Evolutionary conservation across 2,797 vertebrate species (phyloP), one percentile per base, ranked within the genome.

Genomic region (Mus minutoides): DNA sequence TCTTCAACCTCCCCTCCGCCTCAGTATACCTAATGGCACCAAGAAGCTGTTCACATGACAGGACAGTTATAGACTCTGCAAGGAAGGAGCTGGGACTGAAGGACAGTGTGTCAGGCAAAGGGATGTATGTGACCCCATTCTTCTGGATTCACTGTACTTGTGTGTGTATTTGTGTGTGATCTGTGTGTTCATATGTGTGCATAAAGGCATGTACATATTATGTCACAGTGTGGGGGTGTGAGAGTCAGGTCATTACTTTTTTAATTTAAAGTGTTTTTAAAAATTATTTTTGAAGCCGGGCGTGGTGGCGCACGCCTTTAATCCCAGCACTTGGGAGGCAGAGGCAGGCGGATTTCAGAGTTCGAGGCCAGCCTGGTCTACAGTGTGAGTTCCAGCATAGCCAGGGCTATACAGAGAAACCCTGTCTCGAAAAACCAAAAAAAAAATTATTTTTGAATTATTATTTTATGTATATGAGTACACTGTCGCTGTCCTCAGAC

Each of bases 11-110:
- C 1, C 98, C 98, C 98, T 12, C 6, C 98, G 99, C 94, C 98
- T 99, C 21, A 98, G 99, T 13, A 97, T 97, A 10, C 98, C 98
- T 0, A 98, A 98, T 64, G 98, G 97, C 96, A 98, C 98, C 98
- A 98, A 98, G 9, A 97, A 97, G 1, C 98, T 97, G 0, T 97
- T 96, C 82, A 97, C 98, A 83, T 98, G 97, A 78, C 98, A 99
- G 86, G 98, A 98, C 78, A 99, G 97, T 34, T 99, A 98, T 1
- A 99, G 99, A 40, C 98, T 98, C 98, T 99, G 91, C 13, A 58
- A 40, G 52, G 52, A 93, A 40, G 52, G 52, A 93, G 88, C 5
- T 21, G 11, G 14, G 13, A 10, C n/a, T 58, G 58, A 52, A 49
- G 58, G 24, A 4, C 43, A 31, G 31, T 26, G 62, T 46, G 56